Evolutionary conservation across 2,113 vertebrate genomes (phyloP).

Genomic region (Bambusicola thoracicus): DNA sequence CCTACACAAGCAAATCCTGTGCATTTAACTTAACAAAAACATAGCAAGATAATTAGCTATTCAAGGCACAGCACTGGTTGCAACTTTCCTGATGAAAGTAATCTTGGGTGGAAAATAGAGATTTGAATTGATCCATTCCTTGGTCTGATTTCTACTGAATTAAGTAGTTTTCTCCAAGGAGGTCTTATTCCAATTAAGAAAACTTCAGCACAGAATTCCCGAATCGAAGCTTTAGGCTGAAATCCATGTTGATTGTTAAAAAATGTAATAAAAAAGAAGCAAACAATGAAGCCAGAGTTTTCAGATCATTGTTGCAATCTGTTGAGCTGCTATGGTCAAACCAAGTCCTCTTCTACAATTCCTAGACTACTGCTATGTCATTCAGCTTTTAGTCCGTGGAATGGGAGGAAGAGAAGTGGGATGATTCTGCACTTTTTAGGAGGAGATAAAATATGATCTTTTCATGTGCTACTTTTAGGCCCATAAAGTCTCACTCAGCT

Average conservation of each 20-base stretch:
- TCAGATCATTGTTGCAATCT: not conserved
- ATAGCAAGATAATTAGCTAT: not conserved
- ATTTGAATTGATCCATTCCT: not conserved
- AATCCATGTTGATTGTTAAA: not conserved
- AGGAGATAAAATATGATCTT: not conserved
- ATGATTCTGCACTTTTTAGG: not conserved
- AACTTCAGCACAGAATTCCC: not conserved
- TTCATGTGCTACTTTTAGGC: not conserved
- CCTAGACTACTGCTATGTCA: not conserved
- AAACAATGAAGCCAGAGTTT: not conserved
- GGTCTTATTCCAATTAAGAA: not conserved
- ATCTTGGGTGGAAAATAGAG: not conserved
- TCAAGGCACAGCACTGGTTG: not conserved
- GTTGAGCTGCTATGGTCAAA: not conserved
- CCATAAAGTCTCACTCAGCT: not conserved
- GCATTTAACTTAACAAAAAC: not conserved
- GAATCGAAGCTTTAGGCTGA: not conserved
- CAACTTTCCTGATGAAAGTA: not conserved
- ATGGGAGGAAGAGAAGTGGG: not conserved
- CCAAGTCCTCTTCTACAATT: rapidly evolving
- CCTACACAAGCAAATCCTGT: not conserved
- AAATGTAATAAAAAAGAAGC: not conserved
- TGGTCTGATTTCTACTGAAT: not conserved
- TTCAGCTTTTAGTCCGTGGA: not conserved
- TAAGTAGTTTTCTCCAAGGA: not conserved